Conservation (phyloP, 2,113 vertebrate genomes). For the Tichodroma muraria region DNA sequence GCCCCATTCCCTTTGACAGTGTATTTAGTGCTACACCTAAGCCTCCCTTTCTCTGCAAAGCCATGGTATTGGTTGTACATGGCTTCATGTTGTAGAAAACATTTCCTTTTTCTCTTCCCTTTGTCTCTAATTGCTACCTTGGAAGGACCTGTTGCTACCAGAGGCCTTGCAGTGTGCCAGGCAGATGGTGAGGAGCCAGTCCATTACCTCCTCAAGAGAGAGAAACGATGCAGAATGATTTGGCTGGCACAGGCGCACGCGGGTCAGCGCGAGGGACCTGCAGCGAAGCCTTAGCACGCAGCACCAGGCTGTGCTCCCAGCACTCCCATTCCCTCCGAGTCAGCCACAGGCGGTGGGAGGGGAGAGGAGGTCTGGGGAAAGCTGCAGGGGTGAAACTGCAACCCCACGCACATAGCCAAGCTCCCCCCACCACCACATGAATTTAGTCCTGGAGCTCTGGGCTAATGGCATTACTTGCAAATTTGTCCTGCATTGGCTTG, state of each 20-base stretch:
- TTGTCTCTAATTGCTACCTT: neutral
- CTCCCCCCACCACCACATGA: neutral
- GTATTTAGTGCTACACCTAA: neutral
- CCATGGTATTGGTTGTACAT: neutral
- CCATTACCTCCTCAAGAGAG: neutral
- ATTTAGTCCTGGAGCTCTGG: neutral
- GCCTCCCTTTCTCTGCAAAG: neutral
- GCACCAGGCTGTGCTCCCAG: neutral
- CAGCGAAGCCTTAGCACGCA: neutral
- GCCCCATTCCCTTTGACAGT: neutral
- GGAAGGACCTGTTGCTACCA: conserved; percentile 27
- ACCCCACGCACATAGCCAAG: rapidly evolving
- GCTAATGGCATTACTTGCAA: neutral
- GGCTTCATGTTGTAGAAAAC: neutral
- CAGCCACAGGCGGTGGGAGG: neutral
- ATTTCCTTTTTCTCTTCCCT: neutral
- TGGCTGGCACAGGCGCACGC: neutral
- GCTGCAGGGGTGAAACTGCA: neutral
- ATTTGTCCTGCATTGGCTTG: neutral
- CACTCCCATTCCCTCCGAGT: rapidly evolving
- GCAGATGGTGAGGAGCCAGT: conserved; percentile 45
- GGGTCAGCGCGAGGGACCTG: neutral
- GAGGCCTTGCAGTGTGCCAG: conserved; percentile 5
- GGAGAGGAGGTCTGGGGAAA: neutral
- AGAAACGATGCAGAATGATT: conserved; percentile 55